phyloP scores from a whole-genome alignment of 2,113 vertebrate species.

The Thoracochromis brauschi region DNA sequence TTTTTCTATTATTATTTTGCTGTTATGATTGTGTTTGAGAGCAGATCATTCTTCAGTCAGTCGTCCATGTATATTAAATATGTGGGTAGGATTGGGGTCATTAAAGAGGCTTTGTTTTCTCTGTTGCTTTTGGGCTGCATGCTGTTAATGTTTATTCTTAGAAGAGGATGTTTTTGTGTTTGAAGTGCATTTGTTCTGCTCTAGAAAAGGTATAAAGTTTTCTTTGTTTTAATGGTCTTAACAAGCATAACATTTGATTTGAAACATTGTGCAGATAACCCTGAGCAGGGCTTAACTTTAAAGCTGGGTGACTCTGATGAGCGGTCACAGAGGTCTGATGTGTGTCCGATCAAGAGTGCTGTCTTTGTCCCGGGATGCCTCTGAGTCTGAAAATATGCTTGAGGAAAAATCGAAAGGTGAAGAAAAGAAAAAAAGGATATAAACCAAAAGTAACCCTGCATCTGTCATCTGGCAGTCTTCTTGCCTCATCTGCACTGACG shows the following conservation, averaged over 20 bases:
- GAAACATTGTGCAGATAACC: background rate
- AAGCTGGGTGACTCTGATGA: background rate
- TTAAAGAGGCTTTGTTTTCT: background rate
- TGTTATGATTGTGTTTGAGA: background rate
- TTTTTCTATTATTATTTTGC: background rate
- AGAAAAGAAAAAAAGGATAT: background rate
- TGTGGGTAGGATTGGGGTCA: background rate
- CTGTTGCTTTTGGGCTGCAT: background rate
- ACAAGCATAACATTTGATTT: background rate
- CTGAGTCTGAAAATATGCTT: background rate
- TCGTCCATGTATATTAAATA: background rate
- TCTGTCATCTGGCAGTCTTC: accelerated
- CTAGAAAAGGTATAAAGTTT: background rate
- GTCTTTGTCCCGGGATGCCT: background rate
- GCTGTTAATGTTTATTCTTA: background rate
- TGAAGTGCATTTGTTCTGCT: background rate
- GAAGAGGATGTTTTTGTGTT: background rate
- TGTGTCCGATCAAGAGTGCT: background rate
- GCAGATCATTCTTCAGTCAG: background rate
- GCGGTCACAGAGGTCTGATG: no score
- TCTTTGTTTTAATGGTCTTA: background rate
- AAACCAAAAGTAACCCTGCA: background rate
- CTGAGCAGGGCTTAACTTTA: background rate
- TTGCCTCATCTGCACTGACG: background rate
- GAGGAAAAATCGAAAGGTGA: background rate